Evolutionary conservation across 2,113 vertebrate genomes (phyloP), one percentile per base, ranked within the genome.

Genomic region (Symphodus melops): DNA sequence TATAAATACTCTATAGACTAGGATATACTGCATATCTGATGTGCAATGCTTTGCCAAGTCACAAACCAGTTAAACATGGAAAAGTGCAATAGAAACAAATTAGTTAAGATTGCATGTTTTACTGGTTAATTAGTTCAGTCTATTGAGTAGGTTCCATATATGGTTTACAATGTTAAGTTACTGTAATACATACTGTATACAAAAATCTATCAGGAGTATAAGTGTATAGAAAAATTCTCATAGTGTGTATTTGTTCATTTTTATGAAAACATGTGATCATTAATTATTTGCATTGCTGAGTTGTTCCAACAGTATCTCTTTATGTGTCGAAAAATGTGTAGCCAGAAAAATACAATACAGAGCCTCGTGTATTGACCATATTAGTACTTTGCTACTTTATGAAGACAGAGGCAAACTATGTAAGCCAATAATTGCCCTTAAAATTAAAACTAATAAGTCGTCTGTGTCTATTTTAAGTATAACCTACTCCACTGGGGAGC

Each of bases 1-100:
- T 83, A 84, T 68, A 72, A 85, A 79, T 12, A 58, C n/a, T 0
- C 28, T 33, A 73, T 48, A 61, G 48, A 56, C 72, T 88, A 68
- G 65, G 37, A 73, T 44, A 56, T 46, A 48, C 53, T 70, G 65
- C 70, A 42, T 65, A 73, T 23, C 72, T 77, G 52, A 62, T 66
- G 64, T 14, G 11, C 51, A 12, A 52, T n/a, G 12, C 59, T 41
- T 52, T 11, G 7, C 23, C 8, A 58, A 63, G 14, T 49, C 28
- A 68, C 9, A 42, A 19, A 58, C 33, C 63, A 75, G 42, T 68
- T 5, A 10, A 61, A 57, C 13, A 54, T 37, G 16, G 23, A n/a
- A n/a, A n/a, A n/a, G n/a, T n/a, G n/a, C n/a, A n/a, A 52, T 62
- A 19, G 53, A 46, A 61, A 12, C 41, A 41, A 68, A 11, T 57